Percentiles rank a stretch among this genome's conserved stretches.
These are phyloP conservation scores for Ibidorhyncha struthersii DNA, from an alignment of 2,113 vertebrate genomes.

Conservation along the genomic window DNA sequence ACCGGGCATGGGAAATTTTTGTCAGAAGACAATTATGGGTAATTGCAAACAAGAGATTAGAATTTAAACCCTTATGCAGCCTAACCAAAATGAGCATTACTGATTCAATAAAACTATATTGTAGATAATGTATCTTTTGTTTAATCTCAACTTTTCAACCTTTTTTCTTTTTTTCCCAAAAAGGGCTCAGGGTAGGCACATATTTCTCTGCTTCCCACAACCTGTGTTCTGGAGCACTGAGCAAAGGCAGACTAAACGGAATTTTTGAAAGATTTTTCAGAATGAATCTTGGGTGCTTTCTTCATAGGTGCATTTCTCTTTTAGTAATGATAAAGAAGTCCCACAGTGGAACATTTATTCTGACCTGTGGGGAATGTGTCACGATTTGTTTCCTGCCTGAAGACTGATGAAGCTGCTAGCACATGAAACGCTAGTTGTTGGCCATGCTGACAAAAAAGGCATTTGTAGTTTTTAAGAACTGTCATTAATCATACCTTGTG, in stretches of 20 bases:
- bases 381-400: conserved; percentile 41
- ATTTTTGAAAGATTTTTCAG: conserved; percentile 48
- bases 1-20: neutral
- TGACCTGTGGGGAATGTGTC: conserved; percentile 25
- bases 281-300: conserved; percentile 49
- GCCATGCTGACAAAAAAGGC: conserved; percentile 11
- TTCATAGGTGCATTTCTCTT: conserved; percentile 44
- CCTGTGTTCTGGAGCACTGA: neutral
- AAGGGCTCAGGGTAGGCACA: neutral
- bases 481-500: neutral
- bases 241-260: neutral
- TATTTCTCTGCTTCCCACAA: neutral
- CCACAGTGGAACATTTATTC: conserved; percentile 1
- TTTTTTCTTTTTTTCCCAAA: neutral
- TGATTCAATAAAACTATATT: neutral
- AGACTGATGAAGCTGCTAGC: conserved; percentile 47
- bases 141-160: neutral
- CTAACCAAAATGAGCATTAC: neutral
- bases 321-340: conserved; percentile 40
- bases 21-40: neutral
- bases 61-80: neutral
- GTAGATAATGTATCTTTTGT: neutral
- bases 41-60: neutral
- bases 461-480: conserved; percentile 52
- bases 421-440: neutral